A percentile compares a stretch with the other conserved stretches of the same genome.
These are phyloP conservation scores for Myotis findleyi DNA, from an alignment of 2,797 vertebrate species.

Conservation along the genomic window DNA sequence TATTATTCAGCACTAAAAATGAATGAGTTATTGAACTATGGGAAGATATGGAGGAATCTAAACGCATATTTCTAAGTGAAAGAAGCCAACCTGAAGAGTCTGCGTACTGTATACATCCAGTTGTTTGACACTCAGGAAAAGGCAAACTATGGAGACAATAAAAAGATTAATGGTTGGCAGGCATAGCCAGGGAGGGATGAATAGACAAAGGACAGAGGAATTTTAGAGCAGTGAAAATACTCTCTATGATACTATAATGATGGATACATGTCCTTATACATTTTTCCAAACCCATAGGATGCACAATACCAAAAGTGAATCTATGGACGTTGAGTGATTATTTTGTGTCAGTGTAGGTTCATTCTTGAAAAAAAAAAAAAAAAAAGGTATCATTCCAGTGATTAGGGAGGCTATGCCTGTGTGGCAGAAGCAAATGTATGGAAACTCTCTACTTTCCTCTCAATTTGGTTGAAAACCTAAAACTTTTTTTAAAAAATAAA, in stretches of 20 bases:
- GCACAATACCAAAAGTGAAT: neutral
- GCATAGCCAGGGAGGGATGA: neutral
- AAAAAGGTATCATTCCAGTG: neutral
- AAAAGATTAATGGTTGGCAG: neutral
- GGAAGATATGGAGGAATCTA: neutral
- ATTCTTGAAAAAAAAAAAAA: neutral
- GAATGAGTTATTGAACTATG: neutral
- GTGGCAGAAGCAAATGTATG: neutral
- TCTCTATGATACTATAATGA: neutral
- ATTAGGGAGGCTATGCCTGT: neutral
- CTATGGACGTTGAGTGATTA: neutral
- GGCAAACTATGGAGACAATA: neutral
- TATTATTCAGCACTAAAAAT: neutral
- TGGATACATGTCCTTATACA: neutral
- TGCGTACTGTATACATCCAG: neutral
- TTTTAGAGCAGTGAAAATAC: neutral
- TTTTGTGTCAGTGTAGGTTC: neutral
- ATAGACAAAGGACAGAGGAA: neutral
- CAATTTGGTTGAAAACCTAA: neutral
- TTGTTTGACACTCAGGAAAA: neutral
- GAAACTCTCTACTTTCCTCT: neutral
- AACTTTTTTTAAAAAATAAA: neutral
- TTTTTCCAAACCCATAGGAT: neutral
- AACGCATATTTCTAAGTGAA: neutral
- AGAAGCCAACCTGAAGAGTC: neutral